Evolutionary conservation across 2,888 invertebrate genomes (phyloP), one percentile per base, ranked within the genome.

Genomic region (Odontothrips loti): DNA sequence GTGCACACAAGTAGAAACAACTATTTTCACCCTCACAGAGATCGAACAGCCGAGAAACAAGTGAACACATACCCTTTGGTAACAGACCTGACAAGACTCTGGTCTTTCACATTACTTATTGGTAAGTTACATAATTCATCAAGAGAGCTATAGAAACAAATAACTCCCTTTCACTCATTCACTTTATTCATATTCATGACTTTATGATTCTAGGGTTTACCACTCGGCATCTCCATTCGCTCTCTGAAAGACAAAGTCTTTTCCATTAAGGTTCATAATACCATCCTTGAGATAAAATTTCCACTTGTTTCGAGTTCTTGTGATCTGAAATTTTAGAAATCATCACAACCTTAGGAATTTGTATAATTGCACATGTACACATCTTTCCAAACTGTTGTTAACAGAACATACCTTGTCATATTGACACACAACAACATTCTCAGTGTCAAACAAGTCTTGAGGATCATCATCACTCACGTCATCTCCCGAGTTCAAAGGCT

Each of bases 251-350:
- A 99, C 97, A 90, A 94, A 99, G 90, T 99, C 99, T 89, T 96
- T 96, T 79, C 99, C 98, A 84, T 94, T 94, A 86, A 99, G 92
- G 90, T 98, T 99, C 99, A 99, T 99, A 84, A 99, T 98, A 82
- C 99, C 99, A 89, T 99, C 99, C 89, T 99, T 99, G 84, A 99
- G 90, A 88, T 97, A 96, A 88, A 99, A 99, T 90, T 99, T 99
- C 99, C 99, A 99, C 88, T 97, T 97, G 88, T 98, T 98, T 86
- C 99, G 93, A 87, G 96, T 98, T 87, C 99, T 93, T 84, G 98
- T 98, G 83, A 99, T 98, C 95, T 96, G 87, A 27, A 89, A 88
- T 82, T n/a, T 43, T 2, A 43, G 82, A 85, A 85, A 84, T 82
- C 82, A 83, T 82, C 23, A 79, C 80, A 80, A 79, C 83, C 82